A percentile compares a stretch with the other conserved stretches of the same genome.
Evolutionary conservation across 2,888 invertebrate species (phyloP).

Genomic region (Orthonychiurus folsomi): DNA sequence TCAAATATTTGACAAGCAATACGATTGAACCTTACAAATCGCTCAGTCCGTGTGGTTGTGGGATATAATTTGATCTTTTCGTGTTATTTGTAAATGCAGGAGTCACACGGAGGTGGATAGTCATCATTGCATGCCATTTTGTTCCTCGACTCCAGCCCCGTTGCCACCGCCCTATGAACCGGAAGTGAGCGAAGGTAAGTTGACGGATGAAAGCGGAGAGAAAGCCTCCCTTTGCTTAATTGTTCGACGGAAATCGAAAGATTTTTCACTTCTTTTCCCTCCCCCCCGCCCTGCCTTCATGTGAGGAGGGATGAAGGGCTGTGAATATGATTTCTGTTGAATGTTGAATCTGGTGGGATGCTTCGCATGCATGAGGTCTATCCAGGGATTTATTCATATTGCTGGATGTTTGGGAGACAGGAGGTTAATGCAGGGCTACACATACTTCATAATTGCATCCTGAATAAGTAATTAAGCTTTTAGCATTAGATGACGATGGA

Average conservation of each 20-base stretch:
- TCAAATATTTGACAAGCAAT: too few species aligned
- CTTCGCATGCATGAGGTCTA: background rate
- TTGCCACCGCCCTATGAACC: background rate
- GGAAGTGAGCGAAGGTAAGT: background rate
- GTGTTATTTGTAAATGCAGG: too few species aligned
- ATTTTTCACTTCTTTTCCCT: background rate
- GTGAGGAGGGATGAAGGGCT: too few species aligned
- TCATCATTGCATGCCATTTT: slow-evolving; percentile 1
- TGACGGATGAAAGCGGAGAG: too few species aligned
- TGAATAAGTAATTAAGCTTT: slow-evolving; percentile 19
- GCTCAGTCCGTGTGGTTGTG: too few species aligned
- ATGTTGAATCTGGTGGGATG: background rate
- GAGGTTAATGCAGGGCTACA: background rate
- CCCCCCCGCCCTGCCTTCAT: background rate
- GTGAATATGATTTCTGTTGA: too few species aligned
- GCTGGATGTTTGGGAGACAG: too few species aligned
- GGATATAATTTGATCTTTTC: too few species aligned
- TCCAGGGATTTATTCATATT: too few species aligned
- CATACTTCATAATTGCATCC: slow-evolving; percentile 14
- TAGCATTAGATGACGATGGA: slow-evolving; percentile 9
- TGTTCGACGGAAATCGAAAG: background rate
- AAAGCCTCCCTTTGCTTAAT: too few species aligned
- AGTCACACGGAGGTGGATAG: background rate
- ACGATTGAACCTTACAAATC: too few species aligned
- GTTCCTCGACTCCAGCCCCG: background rate